Percentiles rank a stretch among this genome's conserved stretches.
These are phyloP conservation scores for Drosophila kikkawai DNA, from an alignment of 1,140 invertebrate species.

Conservation along the genomic window DNA sequence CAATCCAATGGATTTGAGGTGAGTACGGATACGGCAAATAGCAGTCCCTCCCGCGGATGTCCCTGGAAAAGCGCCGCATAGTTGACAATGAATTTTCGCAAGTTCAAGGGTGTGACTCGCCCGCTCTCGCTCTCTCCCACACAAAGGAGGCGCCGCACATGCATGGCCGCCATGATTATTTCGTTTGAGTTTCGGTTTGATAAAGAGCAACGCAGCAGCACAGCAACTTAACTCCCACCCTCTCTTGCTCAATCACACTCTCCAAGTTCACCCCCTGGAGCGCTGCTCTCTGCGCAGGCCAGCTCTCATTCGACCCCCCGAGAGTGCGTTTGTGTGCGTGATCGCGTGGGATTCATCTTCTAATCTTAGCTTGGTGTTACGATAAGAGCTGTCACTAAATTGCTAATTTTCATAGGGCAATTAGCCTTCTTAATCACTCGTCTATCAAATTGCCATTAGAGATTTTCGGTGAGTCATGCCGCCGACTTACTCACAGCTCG, in stretches of 20 bases:
- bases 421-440: conserved; percentile 37
- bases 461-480: conserved; percentile 52
- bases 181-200: conserved; percentile 55
- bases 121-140: conserved; percentile 26
- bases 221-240: conserved; percentile 31
- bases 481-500: conserved; percentile 29
- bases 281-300: conserved; percentile 27
- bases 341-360: conserved; percentile 22
- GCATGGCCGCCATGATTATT: conserved; percentile 68
- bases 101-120: conserved; percentile 84
- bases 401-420: conserved; percentile 50
- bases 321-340: conserved; percentile 6
- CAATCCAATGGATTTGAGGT: conserved; percentile 97
- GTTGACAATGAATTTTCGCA: conserved; percentile 71
- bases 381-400: conserved; percentile 36
- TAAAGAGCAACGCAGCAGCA: conserved; percentile 48
- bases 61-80: conserved; percentile 19
- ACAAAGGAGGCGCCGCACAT: conserved; percentile 45
- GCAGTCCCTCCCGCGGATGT: conserved; percentile 7
- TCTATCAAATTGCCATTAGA: conserved; percentile 1
- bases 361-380: conserved; percentile 5
- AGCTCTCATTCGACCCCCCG: background rate
- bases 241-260: conserved; percentile 26
- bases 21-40: conserved; percentile 85
- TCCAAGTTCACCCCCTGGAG: conserved; percentile 36